Conservation (phyloP, 1,140 invertebrate species). For the Neuroterus valhalla region DNA sequence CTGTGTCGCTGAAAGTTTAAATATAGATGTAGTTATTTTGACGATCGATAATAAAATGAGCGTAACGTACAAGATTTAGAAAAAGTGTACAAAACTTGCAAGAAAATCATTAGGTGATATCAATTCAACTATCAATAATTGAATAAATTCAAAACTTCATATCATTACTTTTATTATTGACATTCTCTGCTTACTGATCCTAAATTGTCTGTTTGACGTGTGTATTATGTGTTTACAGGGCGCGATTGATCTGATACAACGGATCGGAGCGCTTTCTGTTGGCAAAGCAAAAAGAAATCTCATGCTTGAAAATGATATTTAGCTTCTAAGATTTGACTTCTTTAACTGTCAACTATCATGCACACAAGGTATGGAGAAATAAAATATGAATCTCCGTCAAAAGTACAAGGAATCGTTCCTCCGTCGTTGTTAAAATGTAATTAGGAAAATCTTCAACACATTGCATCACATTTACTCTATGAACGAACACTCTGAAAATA, state of each 20-base stretch:
- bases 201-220: not conserved
- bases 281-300: constrained; percentile 3
- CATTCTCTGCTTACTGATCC: not conserved
- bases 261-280: constrained; percentile 20
- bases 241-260: not conserved
- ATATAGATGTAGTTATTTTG: no score
- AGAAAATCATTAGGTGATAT: no score
- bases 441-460: not conserved
- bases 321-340: constrained; percentile 24
- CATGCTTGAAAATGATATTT: constrained; percentile 16
- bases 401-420: constrained; percentile 13
- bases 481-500: not conserved
- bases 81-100: no score
- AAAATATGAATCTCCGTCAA: constrained; percentile 30
- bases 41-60: no score
- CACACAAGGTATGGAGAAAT: constrained; percentile 51
- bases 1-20: no score
- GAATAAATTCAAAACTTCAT: not conserved
- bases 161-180: not conserved
- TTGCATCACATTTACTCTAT: not conserved
- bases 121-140: not conserved
- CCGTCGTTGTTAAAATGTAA: not conserved
- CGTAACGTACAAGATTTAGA: no score
- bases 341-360: constrained; percentile 7
- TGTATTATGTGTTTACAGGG: constrained; percentile 16